These are phyloP conservation scores for Sminthurinus aureus DNA, from an alignment of 2,888 invertebrate genomes.

Conservation along the genomic window DNA sequence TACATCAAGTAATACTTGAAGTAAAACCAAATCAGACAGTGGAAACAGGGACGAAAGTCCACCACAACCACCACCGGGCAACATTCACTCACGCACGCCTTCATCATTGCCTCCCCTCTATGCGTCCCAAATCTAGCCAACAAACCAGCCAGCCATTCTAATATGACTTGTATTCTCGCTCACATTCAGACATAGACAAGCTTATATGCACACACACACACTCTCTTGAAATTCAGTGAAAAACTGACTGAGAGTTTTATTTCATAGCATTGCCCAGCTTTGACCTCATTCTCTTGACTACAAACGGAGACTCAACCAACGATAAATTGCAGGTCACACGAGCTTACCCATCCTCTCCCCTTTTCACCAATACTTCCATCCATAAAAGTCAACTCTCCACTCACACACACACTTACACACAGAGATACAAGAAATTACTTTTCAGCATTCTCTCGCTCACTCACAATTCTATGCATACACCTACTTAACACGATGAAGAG, in stretches of 20 bases:
- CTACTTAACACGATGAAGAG: constrained; percentile 8
- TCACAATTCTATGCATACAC: constrained; percentile 24
- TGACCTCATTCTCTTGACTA: constrained; percentile 42
- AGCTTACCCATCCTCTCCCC: constrained; percentile 44
- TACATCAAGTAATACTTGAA: background rate
- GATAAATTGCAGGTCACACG: constrained; percentile 47
- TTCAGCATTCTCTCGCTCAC: constrained; percentile 42
- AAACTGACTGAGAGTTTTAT: constrained; percentile 28
- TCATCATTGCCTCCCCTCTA: constrained; percentile 40
- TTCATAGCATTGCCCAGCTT: constrained; percentile 38
- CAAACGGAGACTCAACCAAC: constrained; percentile 44
- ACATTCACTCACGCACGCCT: constrained; percentile 45
- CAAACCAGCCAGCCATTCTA: constrained; percentile 32
- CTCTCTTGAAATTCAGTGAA: constrained; percentile 34
- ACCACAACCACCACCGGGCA: constrained; percentile 34
- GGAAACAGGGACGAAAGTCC: constrained; percentile 46
- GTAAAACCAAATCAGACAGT: constrained; percentile 1
- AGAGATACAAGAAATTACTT: constrained; percentile 35
- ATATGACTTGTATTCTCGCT: background rate
- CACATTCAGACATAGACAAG: background rate
- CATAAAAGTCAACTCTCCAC: constrained; percentile 42
- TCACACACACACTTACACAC: background rate
- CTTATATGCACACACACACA: background rate
- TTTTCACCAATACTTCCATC: constrained; percentile 44
- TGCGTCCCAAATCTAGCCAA: constrained; percentile 40